A percentile compares a stretch with the other conserved stretches of the same genome.
phyloP scores from a whole-genome alignment of 2,113 vertebrate species.

The Mormyrus lacerda region DNA sequence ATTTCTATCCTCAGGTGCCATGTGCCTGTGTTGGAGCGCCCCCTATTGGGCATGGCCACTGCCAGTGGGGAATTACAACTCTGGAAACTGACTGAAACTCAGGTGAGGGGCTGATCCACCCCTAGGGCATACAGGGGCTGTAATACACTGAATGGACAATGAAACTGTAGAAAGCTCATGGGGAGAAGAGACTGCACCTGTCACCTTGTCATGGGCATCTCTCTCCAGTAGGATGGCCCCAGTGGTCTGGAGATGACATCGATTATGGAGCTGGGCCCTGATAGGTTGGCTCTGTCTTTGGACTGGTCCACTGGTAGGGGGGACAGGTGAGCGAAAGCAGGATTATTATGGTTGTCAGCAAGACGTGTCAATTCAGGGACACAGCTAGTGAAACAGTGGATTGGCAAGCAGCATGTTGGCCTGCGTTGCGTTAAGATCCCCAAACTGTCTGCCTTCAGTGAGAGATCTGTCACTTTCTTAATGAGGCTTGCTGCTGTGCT shows the following conservation, averaged over 20 bases:
- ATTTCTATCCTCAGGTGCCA: conserved; percentile 72
- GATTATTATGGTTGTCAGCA: not conserved
- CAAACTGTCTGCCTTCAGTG: not conserved
- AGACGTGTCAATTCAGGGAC: not conserved
- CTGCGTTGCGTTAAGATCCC: not conserved
- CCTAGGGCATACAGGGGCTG: not conserved
- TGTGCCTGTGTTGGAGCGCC: conserved; percentile 57
- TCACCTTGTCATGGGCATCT: conserved; percentile 24
- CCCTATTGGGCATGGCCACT: conserved; percentile 71
- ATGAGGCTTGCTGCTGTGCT: not conserved
- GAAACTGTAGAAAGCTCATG: not conserved
- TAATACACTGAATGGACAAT: not conserved
- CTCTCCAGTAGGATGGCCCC: conserved; percentile 67
- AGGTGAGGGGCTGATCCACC: conserved; percentile 62
- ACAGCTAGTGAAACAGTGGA: not conserved
- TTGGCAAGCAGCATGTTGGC: not conserved
- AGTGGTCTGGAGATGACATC: conserved; percentile 58
- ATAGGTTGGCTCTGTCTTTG: conserved; percentile 76
- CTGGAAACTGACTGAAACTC: conserved; percentile 52
- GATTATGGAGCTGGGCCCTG: conserved; percentile 55
- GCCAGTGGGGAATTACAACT: conserved; percentile 74
- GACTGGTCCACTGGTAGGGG: conserved; percentile 85
- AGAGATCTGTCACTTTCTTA: not conserved
- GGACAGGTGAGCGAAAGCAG: conserved; percentile 59
- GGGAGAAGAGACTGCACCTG: not conserved